These are phyloP conservation scores for Thamnophis elegans DNA, from an alignment of 2,797 vertebrate genomes.

Conservation along the genomic window DNA sequence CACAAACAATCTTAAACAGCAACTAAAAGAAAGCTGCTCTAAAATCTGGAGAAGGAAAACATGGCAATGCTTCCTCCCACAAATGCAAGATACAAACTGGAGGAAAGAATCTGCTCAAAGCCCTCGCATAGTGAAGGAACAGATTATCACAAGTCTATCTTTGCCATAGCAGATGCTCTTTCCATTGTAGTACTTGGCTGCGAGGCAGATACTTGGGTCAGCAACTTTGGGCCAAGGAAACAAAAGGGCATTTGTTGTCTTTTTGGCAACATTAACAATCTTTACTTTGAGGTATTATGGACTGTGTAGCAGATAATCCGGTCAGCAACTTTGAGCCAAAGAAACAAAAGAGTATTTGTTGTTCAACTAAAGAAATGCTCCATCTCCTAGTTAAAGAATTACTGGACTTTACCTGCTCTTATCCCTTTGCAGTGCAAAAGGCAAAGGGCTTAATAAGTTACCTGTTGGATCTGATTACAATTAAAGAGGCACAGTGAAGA, in stretches of 20 bases:
- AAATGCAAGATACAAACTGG: background rate
- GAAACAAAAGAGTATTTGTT: slow-evolving; percentile 51
- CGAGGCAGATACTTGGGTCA: slow-evolving; percentile 38
- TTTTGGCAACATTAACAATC: background rate
- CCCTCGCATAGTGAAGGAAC: background rate
- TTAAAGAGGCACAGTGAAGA: slow-evolving; percentile 31
- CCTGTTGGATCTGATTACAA: slow-evolving; percentile 43
- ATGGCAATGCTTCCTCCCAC: background rate
- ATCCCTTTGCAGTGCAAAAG: slow-evolving; percentile 60
- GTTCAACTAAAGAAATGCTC: slow-evolving; percentile 48
- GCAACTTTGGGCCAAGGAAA: slow-evolving; percentile 39
- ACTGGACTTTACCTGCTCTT: slow-evolving; percentile 57
- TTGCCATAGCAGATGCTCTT: background rate
- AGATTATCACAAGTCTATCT: background rate
- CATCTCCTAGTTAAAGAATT: slow-evolving; percentile 65
- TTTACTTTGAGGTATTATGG: background rate
- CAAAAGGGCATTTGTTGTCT: slow-evolving; percentile 45
- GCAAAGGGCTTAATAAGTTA: slow-evolving; percentile 63
- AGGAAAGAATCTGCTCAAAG: background rate
- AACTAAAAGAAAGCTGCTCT: background rate
- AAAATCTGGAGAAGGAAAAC: background rate
- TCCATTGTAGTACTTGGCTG: background rate
- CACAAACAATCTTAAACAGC: background rate
- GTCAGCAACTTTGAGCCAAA: slow-evolving; percentile 49
- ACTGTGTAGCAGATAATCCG: slow-evolving; percentile 23